Evolutionary conservation across 2,888 invertebrate species (phyloP).

Genomic region (Gastrophysa polygoni): DNA sequence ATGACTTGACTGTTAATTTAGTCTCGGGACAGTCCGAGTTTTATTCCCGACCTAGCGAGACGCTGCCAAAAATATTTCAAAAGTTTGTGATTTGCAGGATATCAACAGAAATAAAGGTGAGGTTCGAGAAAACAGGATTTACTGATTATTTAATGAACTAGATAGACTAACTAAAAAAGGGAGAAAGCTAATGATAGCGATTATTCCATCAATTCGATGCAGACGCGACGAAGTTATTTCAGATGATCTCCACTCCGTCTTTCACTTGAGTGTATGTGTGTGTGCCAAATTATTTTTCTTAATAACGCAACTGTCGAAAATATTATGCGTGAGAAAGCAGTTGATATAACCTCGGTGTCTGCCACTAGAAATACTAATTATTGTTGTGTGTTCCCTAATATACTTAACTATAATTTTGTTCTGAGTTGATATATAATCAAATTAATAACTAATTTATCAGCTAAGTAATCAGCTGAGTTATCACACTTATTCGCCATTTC

Average conservation of each 20-base stretch:
- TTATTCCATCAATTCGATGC: neutral
- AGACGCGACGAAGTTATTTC: neutral
- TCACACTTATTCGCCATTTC: too few relatives aligned
- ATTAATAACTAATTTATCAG: too few relatives aligned
- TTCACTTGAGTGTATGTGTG: neutral
- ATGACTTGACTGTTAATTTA: constrained; percentile 14
- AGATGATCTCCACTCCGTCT: neutral
- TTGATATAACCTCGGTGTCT: neutral
- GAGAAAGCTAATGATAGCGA: neutral
- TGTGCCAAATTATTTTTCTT: neutral
- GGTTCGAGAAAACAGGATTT: neutral
- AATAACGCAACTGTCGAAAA: neutral
- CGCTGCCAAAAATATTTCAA: constrained; percentile 18
- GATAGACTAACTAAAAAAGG: neutral
- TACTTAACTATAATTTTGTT: too few relatives aligned
- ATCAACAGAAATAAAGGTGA: constrained; percentile 9
- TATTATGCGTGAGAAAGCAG: neutral
- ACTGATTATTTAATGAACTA: neutral
- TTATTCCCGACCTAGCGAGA: constrained; percentile 12
- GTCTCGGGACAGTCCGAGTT: constrained; percentile 10
- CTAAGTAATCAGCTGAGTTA: too few relatives aligned
- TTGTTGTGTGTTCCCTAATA: neutral
- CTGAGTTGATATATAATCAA: too few relatives aligned
- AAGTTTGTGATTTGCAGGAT: neutral
- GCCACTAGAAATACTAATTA: neutral